These are phyloP conservation scores for Brachypterus glaber DNA, from an alignment of 2,888 invertebrate species.

Conservation along the genomic window DNA sequence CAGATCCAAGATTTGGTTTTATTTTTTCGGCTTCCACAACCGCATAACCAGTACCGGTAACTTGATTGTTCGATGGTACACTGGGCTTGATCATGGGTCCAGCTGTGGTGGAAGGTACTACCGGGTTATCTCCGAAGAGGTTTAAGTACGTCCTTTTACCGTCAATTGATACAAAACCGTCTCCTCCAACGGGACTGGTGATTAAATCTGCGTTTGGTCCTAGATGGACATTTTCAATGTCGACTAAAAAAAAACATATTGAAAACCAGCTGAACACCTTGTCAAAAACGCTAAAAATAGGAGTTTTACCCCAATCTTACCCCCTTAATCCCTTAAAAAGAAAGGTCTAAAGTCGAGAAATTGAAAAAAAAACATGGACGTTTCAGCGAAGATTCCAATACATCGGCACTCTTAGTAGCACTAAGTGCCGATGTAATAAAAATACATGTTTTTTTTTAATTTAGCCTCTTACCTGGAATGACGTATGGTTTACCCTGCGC, in stretches of 20 bases:
- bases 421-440: no score
- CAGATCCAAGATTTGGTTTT: slow-evolving; percentile 29
- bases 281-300: no score
- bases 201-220: slow-evolving; percentile 55
- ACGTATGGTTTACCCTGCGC: slow-evolving; percentile 44
- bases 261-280: no score
- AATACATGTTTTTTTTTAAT: no score
- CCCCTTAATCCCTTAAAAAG: no score
- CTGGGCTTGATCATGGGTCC: slow-evolving; percentile 33
- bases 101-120: slow-evolving; percentile 28
- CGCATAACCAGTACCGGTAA: slow-evolving; percentile 57
- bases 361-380: no score
- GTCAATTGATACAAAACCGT: slow-evolving; percentile 85
- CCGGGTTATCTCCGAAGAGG: slow-evolving; percentile 58
- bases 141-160: slow-evolving; percentile 84
- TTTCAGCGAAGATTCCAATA: no score
- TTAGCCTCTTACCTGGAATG: slow-evolving; percentile 41
- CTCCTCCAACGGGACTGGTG: slow-evolving; percentile 66
- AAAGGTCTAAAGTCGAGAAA: not conserved
- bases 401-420: no score
- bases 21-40: slow-evolving; percentile 49
- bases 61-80: slow-evolving; percentile 36
- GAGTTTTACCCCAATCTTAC: no score
- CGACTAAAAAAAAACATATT: slow-evolving; percentile 40
- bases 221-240: slow-evolving; percentile 39